Base-by-base conservation (phyloP, 2,888 invertebrate genomes). In the Epistrophella euchroma region DNA sequence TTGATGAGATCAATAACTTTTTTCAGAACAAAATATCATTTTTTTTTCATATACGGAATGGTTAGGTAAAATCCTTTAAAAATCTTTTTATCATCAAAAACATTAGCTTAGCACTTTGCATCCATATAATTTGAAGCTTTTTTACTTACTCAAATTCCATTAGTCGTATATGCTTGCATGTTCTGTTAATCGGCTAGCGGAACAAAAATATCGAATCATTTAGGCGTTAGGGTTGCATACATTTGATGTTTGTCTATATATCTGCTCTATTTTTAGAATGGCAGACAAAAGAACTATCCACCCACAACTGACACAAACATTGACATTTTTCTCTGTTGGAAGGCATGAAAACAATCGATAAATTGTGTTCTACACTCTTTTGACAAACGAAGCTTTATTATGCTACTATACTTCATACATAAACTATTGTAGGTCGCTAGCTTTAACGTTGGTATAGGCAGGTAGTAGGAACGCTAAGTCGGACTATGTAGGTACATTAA, bases 241-340 rank as follows among this genome's bases (percentile, higher is more conserved):
- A 56, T 37, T 47, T 32, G 62, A 55, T 45, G 43, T 37, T 37
- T 75, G 25, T 17, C 45, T 25, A 64, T 28, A 45, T 25, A 64
- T 55, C 15, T 28, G 6, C 22, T 17, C 62, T 81, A 81, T 76
- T 81, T 56, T 56, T 81, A 81, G 62, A 37, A 32, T 7, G 4
- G 2, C 50, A 68, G 55, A 60, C 45, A 68, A 56, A 79, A 75
- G 62, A 81, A 37, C 60, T 52, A 75, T 40, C 66, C 62, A 75
- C 75, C 70, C 40, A 64, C 70, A 13, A 45, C 17, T 28, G 32
- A 47, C 66, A 75, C 25, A 25, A 55, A 47, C 43, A n/a, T 19
- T 68, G 58, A 70, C 70, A 74, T 25, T 32, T 60, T n/a, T n/a
- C n/a, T 68, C 15, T 32, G 56, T 56, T 62, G 9, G 25, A 40